Evolutionary conservation across 2,113 vertebrate genomes (phyloP).

Genomic region (Mesitornis unicolor): DNA sequence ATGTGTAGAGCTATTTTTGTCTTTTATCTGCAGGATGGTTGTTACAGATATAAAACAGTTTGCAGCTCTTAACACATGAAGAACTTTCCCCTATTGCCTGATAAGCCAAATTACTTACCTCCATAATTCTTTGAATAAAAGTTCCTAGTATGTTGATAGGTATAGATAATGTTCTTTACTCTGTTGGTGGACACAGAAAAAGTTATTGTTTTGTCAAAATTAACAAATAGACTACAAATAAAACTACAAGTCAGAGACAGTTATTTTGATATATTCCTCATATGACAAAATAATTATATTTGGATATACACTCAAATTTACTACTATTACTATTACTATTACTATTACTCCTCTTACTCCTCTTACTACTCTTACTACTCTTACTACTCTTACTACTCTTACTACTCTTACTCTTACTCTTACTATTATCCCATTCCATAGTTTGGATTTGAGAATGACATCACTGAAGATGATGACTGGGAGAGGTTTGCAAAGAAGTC

Average conservation of each 20-base stretch:
- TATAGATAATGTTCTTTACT: neutral
- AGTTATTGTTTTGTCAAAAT: neutral
- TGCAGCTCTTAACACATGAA: rapidly evolving
- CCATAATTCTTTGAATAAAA: neutral
- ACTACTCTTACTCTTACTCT: too few relatives aligned
- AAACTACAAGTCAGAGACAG: neutral
- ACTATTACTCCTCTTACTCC: neutral
- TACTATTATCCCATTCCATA: neutral
- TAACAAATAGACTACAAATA: neutral
- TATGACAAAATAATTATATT: neutral
- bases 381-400: neutral
- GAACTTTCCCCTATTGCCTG: neutral
- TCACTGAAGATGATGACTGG: neutral
- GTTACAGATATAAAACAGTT: neutral
- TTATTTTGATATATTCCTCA: neutral
- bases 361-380: too few relatives aligned
- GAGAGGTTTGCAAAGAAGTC: neutral
- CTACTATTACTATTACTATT: neutral
- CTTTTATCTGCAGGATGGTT: neutral
- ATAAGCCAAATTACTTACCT: neutral
- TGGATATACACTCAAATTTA: neutral
- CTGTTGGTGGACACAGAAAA: neutral
- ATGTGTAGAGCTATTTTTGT: neutral
- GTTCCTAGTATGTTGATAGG: neutral
- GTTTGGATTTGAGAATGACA: neutral